Evolutionary conservation across 2,888 invertebrate genomes (phyloP), one percentile per base, ranked within the genome.

Genomic region (Perithous albicinctus): DNA sequence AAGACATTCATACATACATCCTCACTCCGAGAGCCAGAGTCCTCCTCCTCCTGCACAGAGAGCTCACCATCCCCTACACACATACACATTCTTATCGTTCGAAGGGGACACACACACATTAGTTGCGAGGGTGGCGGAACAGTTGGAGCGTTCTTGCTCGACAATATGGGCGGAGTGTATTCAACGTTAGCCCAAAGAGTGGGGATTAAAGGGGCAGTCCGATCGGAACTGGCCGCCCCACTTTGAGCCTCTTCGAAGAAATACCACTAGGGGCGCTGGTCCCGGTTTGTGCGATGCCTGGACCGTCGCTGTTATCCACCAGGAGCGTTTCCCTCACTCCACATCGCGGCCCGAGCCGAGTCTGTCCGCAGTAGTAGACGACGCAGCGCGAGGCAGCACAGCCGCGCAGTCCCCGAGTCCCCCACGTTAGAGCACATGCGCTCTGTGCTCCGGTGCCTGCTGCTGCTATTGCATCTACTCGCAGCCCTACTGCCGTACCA

Each of bases 281-380:
- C 59, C 59, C 78, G 76, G 82, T 74, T n/a, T 63, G 20, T 61
- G 81, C 54, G 80, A 80, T 74, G 74, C 88, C 83, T 82, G 88
- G 85, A 87, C 80, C 85, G 77, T 64, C 83, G 84, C 41, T 85
- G 85, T 15, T 83, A 84, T 81, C 75, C 83, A 35, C 88, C 86
- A 46, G 70, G 67, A 70, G 59, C 54, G 46, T 81, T 92, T 91
- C 88, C 89, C 90, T 91, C 91, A 91, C 92, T 91, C 89, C 88
- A 91, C 91, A 90, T 88, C 90, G 67, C 70, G 73, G 61, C 56
- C 89, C 89, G 87, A 88, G 87, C 77, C 81, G 83, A 80, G 85
- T 73, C 74, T 82, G 82, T 82, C 78, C 80, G 80, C 79, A 70
- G 82, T 75, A 23, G 66, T 78, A 23, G 43, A 59, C 77, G 67